Evolutionary conservation across 2,888 invertebrate genomes (phyloP).

Genomic region (Embidobia sp.): DNA sequence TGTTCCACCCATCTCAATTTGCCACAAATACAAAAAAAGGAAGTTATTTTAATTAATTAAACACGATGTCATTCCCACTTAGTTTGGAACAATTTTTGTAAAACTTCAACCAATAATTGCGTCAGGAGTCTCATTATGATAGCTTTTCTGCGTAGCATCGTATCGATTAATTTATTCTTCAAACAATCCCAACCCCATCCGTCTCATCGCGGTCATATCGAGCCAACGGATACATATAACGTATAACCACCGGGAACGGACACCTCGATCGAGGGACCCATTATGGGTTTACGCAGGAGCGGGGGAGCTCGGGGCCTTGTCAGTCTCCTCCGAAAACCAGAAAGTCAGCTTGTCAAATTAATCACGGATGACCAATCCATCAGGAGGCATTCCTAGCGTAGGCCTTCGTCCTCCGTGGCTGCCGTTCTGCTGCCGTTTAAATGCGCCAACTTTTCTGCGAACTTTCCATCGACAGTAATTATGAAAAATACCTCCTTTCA

Average conservation of each 20-base stretch:
- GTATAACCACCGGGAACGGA: constrained; percentile 52
- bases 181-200: constrained; percentile 46
- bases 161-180: constrained; percentile 63
- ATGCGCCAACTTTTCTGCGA: constrained; percentile 47
- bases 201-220: constrained; percentile 54
- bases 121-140: constrained; percentile 48
- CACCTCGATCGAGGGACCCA: constrained; percentile 71
- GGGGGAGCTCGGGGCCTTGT: constrained; percentile 70
- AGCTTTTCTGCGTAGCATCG: constrained; percentile 34
- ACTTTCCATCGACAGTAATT: constrained; percentile 37
- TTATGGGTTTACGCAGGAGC: constrained; percentile 71
- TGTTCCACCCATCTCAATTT: no score
- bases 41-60: no score
- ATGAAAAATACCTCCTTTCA: constrained; percentile 26
- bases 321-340: constrained; percentile 80
- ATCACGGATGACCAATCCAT: constrained; percentile 82
- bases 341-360: constrained; percentile 82
- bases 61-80: no score
- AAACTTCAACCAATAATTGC: constrained; percentile 27
- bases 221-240: constrained; percentile 48
- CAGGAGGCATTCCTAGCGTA: constrained; percentile 79
- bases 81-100: no score
- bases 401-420: constrained; percentile 64
- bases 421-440: constrained; percentile 48
- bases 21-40: no score